Evolutionary conservation across 2,888 invertebrate species (phyloP).

Genomic region (Eremobia ochroleuca): DNA sequence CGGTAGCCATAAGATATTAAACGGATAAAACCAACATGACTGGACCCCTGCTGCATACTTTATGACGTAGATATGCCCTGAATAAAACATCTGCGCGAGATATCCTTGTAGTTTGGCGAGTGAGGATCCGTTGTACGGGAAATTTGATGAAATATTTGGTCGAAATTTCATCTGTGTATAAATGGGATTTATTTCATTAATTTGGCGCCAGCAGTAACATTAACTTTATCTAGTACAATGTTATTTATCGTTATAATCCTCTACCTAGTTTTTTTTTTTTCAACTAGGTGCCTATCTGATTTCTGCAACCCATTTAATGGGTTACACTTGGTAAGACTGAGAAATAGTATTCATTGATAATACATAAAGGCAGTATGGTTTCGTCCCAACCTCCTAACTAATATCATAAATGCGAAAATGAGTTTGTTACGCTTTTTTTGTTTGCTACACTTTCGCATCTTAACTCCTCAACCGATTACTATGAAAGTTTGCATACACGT

Average conservation of each 20-base stretch:
- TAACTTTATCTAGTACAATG: not conserved
- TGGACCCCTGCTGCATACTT: conserved; percentile 72
- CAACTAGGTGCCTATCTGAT: not conserved
- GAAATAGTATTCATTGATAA: not conserved
- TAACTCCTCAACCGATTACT: not conserved
- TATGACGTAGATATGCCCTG: conserved; percentile 70
- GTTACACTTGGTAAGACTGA: not conserved
- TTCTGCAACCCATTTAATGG: not conserved
- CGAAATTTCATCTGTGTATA: not conserved
- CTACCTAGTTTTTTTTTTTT: not conserved
- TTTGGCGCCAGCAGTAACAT: not conserved
- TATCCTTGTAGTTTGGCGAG: conserved; percentile 59
- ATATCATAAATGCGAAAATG: not conserved
- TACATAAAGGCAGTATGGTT: not conserved
- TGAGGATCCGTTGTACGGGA: conserved; percentile 39
- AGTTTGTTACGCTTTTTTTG: too few relatives aligned
- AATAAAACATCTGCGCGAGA: conserved; percentile 71
- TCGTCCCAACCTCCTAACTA: not conserved
- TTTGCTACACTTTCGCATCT: not conserved
- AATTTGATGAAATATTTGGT: conserved; percentile 34
- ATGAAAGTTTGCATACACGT: not conserved
- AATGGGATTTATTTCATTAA: not conserved
- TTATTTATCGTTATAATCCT: not conserved
- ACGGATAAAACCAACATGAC: conserved; percentile 72
- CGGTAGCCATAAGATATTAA: conserved; percentile 70